These are phyloP conservation scores for Limanda limanda DNA, from an alignment of 2,113 vertebrate species.

Conservation along the genomic window DNA sequence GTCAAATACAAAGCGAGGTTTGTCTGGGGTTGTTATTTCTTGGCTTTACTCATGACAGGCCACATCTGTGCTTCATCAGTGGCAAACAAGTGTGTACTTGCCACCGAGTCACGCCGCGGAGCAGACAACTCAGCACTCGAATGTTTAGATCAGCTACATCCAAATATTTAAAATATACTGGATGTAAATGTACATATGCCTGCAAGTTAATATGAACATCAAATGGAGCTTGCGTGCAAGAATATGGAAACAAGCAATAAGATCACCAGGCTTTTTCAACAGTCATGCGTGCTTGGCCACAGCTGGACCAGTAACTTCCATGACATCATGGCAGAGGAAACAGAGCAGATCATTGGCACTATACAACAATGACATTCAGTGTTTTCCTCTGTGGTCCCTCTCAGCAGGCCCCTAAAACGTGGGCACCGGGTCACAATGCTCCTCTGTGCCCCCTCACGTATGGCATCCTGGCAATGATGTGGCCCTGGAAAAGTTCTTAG, in stretches of 20 bases:
- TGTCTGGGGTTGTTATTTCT: conserved; percentile 48
- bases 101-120: conserved; percentile 40
- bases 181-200: not conserved
- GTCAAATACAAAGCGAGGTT: conserved; percentile 50
- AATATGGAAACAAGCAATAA: conserved; percentile 1
- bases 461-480: conserved; percentile 61
- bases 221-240: not conserved
- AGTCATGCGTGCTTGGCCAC: conserved; percentile 44
- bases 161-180: conserved; percentile 11
- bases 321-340: conserved; percentile 66
- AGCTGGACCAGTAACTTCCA: conserved; percentile 67
- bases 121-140: conserved; percentile 24
- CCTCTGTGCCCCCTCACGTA: conserved; percentile 72
- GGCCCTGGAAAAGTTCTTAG: conserved; percentile 54
- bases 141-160: conserved; percentile 13
- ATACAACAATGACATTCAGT: conserved; percentile 74
- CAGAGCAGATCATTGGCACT: conserved; percentile 50
- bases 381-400: conserved; percentile 64
- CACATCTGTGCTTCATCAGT: conserved; percentile 66
- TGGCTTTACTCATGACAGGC: conserved; percentile 33
- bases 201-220: not conserved
- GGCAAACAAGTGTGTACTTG: conserved; percentile 53
- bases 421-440: conserved; percentile 70
- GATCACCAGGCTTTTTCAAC: conserved; percentile 27
- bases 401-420: conserved; percentile 61